phyloP scores from a whole-genome alignment of 2,113 vertebrate genomes.

The Hypomesus transpacificus region DNA sequence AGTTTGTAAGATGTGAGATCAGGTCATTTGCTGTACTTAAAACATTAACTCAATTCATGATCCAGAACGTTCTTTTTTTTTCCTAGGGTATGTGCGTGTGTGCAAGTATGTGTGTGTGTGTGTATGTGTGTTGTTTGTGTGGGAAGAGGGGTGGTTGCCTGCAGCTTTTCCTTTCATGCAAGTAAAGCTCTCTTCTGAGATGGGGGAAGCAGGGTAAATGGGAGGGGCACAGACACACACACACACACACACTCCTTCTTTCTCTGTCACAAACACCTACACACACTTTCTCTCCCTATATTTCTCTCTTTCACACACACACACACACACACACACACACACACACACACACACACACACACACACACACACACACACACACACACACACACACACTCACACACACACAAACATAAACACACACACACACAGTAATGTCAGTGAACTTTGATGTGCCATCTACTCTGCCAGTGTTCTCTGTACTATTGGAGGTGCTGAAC shows the following conservation, averaged over 20 bases:
- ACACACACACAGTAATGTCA: conserved; percentile 18
- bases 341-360: not conserved
- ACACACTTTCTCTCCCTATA: not conserved
- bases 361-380: not conserved
- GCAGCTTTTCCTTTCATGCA: conserved; percentile 57
- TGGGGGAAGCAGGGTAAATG: conserved; percentile 40
- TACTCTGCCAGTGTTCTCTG: conserved; percentile 29
- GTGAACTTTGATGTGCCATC: conserved; percentile 36
- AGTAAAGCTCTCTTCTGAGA: conserved; percentile 54
- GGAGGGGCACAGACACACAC: conserved; percentile 35
- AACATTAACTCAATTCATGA: too few relatives aligned
- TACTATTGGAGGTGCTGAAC: conserved; percentile 34
- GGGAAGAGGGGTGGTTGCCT: conserved; percentile 39
- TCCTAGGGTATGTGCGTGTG: not conserved
- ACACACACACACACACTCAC: not conserved
- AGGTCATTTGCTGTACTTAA: too few relatives aligned
- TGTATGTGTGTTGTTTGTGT: not conserved
- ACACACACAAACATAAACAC: conserved; percentile 1
- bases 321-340: not conserved
- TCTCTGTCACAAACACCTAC: conserved; percentile 26
- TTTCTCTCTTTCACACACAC: not conserved
- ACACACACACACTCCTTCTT: conserved; percentile 1
- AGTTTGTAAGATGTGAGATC: too few relatives aligned
- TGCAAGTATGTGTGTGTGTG: not conserved
- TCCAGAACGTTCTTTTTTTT: too few relatives aligned